Evolutionary conservation across 2,888 invertebrate genomes (phyloP).

Genomic region (Polydesmus complanatus): DNA sequence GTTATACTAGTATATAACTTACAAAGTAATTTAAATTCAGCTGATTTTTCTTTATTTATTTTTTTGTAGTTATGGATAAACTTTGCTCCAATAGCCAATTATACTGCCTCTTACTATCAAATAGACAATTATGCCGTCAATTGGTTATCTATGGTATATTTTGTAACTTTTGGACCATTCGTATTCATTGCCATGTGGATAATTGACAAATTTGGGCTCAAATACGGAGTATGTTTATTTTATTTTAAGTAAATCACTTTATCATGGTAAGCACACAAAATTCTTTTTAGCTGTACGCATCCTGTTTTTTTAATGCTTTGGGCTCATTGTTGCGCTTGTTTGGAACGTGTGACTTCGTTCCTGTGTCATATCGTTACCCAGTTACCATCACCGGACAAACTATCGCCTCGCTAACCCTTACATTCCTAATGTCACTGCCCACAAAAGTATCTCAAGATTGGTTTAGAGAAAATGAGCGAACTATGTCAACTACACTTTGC

Average conservation of each 20-base stretch:
- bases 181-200: not conserved
- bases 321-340: not conserved
- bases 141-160: not conserved
- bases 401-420: not conserved
- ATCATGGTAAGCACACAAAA: not conserved
- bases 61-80: not conserved
- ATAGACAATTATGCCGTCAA: not conserved
- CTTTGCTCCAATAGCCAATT: not conserved
- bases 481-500: not conserved
- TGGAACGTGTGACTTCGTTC: not conserved
- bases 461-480: not conserved
- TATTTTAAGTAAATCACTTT: not conserved
- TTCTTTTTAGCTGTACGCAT: not conserved
- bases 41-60: too few relatives aligned
- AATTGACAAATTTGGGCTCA: not conserved
- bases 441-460: not conserved
- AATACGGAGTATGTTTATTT: not conserved
- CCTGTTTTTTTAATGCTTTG: not conserved
- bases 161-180: not conserved
- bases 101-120: not conserved
- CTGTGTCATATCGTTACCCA: not conserved
- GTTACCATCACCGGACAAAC: not conserved
- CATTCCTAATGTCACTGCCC: not conserved
- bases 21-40: too few relatives aligned
- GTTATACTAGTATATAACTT: too few relatives aligned